phyloP scores from a whole-genome alignment of 2,797 vertebrate genomes.

The Lophius americanus region DNA sequence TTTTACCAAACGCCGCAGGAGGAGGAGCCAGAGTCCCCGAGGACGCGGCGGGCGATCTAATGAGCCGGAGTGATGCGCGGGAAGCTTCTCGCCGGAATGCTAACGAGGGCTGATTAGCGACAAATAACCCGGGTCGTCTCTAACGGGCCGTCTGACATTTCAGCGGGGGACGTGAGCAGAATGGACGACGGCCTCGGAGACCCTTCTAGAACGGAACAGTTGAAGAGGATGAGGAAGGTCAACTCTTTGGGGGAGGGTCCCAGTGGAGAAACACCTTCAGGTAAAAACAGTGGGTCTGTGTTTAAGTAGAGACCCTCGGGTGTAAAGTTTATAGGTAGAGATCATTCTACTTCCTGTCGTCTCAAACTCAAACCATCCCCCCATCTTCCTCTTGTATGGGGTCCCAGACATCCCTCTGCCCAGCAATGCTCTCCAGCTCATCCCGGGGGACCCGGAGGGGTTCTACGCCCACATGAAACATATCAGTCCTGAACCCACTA shows the following conservation, averaged over 20 bases:
- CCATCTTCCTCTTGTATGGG: too few species aligned
- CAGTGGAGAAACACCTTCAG: too few species aligned
- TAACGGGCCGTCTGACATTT: constrained; percentile 80
- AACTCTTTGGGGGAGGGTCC: constrained; percentile 6
- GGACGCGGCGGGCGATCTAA: constrained; percentile 55
- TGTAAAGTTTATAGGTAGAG: too few species aligned
- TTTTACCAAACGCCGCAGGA: constrained; percentile 48
- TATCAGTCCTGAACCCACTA: too few species aligned
- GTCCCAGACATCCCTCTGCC: too few species aligned
- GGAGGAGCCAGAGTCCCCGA: constrained; percentile 31
- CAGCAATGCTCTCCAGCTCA: too few species aligned
- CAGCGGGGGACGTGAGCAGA: constrained; percentile 71
- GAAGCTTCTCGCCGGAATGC: constrained; percentile 71
- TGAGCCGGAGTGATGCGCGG: constrained; percentile 70
- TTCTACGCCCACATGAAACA: too few species aligned
- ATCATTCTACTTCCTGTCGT: too few species aligned
- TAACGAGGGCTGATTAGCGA: constrained; percentile 76
- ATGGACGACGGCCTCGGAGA: constrained; percentile 52
- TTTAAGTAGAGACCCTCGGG: too few species aligned
- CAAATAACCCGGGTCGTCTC: constrained; percentile 69
- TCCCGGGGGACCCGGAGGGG: too few species aligned
- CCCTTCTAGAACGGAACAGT: constrained; percentile 60
- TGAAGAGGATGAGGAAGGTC: constrained; percentile 30
- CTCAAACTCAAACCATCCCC: too few species aligned
- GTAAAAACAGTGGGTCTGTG: too few species aligned